Conservation (phyloP, 2,113 vertebrate genomes). For the Alligator sinensis region DNA sequence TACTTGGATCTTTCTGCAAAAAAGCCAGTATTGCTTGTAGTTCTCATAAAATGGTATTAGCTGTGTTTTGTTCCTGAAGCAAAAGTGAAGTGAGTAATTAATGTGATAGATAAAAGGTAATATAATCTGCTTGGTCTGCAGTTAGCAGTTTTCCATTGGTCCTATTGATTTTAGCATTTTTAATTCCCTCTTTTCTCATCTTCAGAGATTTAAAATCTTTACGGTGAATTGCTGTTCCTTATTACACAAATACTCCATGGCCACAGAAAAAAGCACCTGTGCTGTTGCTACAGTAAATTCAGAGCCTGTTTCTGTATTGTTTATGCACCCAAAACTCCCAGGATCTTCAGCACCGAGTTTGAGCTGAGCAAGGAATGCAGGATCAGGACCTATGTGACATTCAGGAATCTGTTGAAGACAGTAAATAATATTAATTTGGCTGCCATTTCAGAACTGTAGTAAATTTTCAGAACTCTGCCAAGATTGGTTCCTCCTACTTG, state of each 20-base stretch:
- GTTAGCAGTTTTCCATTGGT: not conserved
- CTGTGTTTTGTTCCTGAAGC: not conserved
- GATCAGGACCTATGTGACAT: slow-evolving; percentile 54
- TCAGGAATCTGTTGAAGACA: slow-evolving; percentile 61
- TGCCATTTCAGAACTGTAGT: slow-evolving; percentile 34
- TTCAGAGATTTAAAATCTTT: not conserved
- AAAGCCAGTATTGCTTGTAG: not conserved
- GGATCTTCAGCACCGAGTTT: slow-evolving; percentile 40
- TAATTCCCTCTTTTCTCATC: not conserved
- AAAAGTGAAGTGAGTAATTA: not conserved
- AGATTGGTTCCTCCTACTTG: slow-evolving; percentile 43
- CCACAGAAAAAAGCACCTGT: not conserved
- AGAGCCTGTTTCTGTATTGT: not conserved
- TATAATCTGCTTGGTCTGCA: not conserved
- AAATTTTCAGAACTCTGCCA: slow-evolving; percentile 48
- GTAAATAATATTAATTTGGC: slow-evolving; percentile 50
- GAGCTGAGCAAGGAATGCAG: slow-evolving; percentile 26
- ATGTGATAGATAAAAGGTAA: not conserved
- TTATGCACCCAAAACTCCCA: not conserved
- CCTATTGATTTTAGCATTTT: not conserved
- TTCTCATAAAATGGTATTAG: not conserved
- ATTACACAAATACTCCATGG: not conserved
- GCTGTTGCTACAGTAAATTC: not conserved
- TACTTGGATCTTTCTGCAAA: not conserved
- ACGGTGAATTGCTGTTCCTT: not conserved